phyloP scores from a whole-genome alignment of 2,888 invertebrate genomes.

The Trileptium ribeirensis region DNA sequence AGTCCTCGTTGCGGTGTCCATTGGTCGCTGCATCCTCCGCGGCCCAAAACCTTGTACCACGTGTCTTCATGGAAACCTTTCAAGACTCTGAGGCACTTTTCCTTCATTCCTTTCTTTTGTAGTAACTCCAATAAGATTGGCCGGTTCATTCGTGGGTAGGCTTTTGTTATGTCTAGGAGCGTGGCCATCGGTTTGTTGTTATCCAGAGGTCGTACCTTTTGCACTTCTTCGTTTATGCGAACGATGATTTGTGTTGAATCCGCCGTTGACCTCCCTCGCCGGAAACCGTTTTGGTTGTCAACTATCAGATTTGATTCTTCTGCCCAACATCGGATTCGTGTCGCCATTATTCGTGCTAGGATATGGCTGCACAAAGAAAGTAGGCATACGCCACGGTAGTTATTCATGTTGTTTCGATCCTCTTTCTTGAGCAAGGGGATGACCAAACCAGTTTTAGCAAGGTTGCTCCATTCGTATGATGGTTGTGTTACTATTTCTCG shows the following conservation, averaged over 20 bases:
- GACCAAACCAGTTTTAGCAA: neutral
- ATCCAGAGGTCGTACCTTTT: neutral
- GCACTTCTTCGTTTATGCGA: too few species aligned
- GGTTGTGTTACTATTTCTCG: neutral
- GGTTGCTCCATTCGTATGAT: neutral
- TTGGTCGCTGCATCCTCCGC: too few species aligned
- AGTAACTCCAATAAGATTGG: neutral
- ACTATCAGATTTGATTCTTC: neutral
- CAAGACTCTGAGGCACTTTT: neutral
- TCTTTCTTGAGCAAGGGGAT: neutral
- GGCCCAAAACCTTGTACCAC: conserved; percentile 45
- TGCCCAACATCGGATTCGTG: neutral
- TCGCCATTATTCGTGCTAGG: neutral
- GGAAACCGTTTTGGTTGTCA: neutral
- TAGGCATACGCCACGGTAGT: neutral
- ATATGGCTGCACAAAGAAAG: neutral
- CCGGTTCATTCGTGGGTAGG: neutral
- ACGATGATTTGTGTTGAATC: too few species aligned
- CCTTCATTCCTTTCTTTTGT: too few species aligned
- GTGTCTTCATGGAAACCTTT: conserved; percentile 17
- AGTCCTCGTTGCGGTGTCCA: too few species aligned
- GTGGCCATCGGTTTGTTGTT: neutral
- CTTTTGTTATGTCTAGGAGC: neutral
- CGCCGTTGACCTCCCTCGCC: too few species aligned
- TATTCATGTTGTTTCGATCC: neutral